Evolutionary conservation across 2,888 invertebrate species (phyloP), one percentile per base, ranked within the genome.

Genomic region (Melanostoma mellinum): DNA sequence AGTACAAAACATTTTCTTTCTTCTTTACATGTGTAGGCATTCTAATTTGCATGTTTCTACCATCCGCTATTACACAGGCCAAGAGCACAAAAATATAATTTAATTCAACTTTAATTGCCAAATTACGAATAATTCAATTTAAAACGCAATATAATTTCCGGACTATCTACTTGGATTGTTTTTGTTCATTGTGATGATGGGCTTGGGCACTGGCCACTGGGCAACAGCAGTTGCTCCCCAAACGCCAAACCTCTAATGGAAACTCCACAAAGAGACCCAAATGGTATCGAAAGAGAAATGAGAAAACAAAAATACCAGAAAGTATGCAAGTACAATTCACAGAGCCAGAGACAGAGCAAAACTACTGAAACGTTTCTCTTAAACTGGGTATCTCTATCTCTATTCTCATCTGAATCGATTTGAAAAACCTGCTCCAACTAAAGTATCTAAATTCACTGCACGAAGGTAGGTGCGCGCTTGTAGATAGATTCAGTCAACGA

Each of bases 111-210:
- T n/a, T 61, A 73, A 73, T 73, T 61, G n/a, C 60, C 48, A 78
- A 78, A 78, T 73, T 78, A 68, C 53, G 38, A 50, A 71, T 71
- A 77, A 58, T 71, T 77, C 32, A 78, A 65, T 78, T 48, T 53
- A n/a, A 58, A 60, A 67, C 42, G 58, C 71, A 72, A 50, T 52
- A 44, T 20, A 38, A 46, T 65, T 72, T 60, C 46, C 40, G 30
- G 71, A n/a, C 40, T 40, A 58, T 20, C 55, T 20, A 20, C 20
- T 20, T 20, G 20, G 20, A 20, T 20, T 20, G 20, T 20, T 20
- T 63, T 50, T 38, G 50, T 38, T 30, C 46, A 48, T 48, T n/a
- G 8, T 38, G 4, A 42, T 6, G 42, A 2, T 20, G 9, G 6
- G 9, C 6, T 36, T 46, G 35, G 46, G 40, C n/a, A 40, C 2